Evolutionary conservation across 2,797 vertebrate species (phyloP), one percentile per base, ranked within the genome.

Genomic region (Lemur catta): DNA sequence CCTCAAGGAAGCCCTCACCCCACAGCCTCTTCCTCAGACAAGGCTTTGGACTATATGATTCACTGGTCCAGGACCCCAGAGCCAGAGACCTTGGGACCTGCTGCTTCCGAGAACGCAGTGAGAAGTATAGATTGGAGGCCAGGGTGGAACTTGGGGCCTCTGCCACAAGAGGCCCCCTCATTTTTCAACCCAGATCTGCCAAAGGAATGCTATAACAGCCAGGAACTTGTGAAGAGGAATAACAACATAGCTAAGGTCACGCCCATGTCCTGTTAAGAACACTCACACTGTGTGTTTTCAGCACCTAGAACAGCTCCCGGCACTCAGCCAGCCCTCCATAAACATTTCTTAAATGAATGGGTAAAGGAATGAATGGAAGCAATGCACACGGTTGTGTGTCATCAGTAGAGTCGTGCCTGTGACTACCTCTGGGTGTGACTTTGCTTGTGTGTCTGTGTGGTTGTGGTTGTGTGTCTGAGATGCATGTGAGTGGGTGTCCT

Each of bases 211-310:
- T 69, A 4, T 89, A 46, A 93, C 80, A 93, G 94, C n/a, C 93
- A 94, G 30, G 89, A 97, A 9, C 38, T 91, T 78, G 72, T 92
- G 43, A 97, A 94, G 96, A 89, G 22, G 65, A 55, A 41, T 24
- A 61, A 52, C 20, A 46, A 26, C 30, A 0, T 61, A 50, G 10
- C 52, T 88, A 97, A 98, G 97, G 97, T 97, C 61, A 82, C 10
- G 33, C 22, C 15, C 30, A 50, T 11, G 48, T 35, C 28, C 43
- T 12, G 17, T 41, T 14, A 55, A 59, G 35, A 50, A 10, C 2
- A 22, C 9, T 18, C 22, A 5, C 1, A 2, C 30, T n/a, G 1
- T 72, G 12, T 38, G 38, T 69, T 9, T 61, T 84, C 65, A 94
- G 80, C 26, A 86, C 94, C 71, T 11, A 43, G 75, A 92, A 92